These are phyloP conservation scores for Noctua fimbriata DNA, from an alignment of 2,888 invertebrate genomes.

Conservation along the genomic window DNA sequence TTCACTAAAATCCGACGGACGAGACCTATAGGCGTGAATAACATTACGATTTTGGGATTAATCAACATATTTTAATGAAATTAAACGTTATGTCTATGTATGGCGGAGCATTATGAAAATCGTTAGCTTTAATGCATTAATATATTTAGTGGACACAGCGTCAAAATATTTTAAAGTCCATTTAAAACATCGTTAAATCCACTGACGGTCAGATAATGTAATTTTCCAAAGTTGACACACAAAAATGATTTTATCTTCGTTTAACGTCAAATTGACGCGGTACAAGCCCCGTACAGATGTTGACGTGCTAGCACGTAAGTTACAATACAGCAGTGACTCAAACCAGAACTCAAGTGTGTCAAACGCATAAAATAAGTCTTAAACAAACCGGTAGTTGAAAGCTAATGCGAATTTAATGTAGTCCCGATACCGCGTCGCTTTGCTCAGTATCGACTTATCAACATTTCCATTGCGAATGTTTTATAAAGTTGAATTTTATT, in stretches of 20 bases:
- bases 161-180: conserved; percentile 29
- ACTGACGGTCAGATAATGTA: conserved; percentile 24
- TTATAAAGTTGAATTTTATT: conserved; percentile 67
- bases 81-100: conserved; percentile 52
- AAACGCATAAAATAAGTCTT: conserved; percentile 76
- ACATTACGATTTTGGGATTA: conserved; percentile 63
- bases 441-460: conserved; percentile 75
- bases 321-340: conserved; percentile 65
- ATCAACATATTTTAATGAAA: conserved; percentile 69
- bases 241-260: conserved; percentile 37
- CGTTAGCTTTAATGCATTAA: conserved; percentile 48
- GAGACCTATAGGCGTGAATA: conserved; percentile 65
- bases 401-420: conserved; percentile 87
- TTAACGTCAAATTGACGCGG: conserved; percentile 43
- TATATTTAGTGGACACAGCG: conserved; percentile 27
- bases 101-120: conserved; percentile 49
- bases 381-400: conserved; percentile 77
- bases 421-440: conserved; percentile 77
- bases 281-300: conserved; percentile 20
- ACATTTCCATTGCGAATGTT: conserved; percentile 74
- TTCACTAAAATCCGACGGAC: conserved; percentile 54
- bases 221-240: conserved; percentile 33
- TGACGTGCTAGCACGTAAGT: conserved; percentile 48
- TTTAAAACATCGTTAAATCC: conserved; percentile 38
- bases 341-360: conserved; percentile 74